Base-by-base conservation (phyloP, 1,140 invertebrate genomes). In the Andrena cerasifolii region DNA sequence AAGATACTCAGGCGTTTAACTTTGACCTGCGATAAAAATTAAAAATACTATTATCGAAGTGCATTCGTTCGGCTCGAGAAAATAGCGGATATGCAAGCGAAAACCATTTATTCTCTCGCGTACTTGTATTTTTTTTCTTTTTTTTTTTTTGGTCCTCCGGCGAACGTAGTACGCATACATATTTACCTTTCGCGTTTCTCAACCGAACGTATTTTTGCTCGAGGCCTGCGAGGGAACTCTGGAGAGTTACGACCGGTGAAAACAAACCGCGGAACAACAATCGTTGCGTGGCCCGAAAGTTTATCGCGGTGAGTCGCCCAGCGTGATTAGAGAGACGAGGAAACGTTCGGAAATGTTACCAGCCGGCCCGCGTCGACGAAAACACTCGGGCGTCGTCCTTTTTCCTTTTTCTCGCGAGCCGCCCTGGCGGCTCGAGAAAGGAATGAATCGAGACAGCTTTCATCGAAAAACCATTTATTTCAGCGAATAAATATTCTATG, bases 401-500 rank as follows among this genome's bases (percentile, higher is more conserved):
- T n/a, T n/a, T n/a, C n/a, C n/a, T n/a, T n/a, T n/a, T n/a, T n/a
- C n/a, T n/a, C n/a, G n/a, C n/a, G n/a, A n/a, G n/a, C n/a, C n/a
- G n/a, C n/a, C n/a, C n/a, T n/a, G n/a, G n/a, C n/a, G n/a, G 7
- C 24, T 43, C 36, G 0, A 56, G 54, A 43, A 43, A 72, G 78
- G 74, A 83, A 73, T 80, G 56, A 84, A 85, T 71, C 75, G 43
- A 40, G 33, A 74, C 54, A 67, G 1, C n/a, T 72, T 88, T 89
- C 86, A 73, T 87, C 85, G 83, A 89, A 90, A 90, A 90, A 90
- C 86, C 88, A 86, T 90, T 90, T 89, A 90, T 89, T 91, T 90
- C 80, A 85, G 89, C 85, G 89, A 91, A 91, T 91, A 91, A 91
- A 91, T 91, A 91, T 90, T 90, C 86, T 90, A 91, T 90, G 89